Percentiles rank a stretch among this genome's conserved stretches.
phyloP scores from a whole-genome alignment of 1,140 invertebrate genomes.

The Agrilus planipennis region DNA sequence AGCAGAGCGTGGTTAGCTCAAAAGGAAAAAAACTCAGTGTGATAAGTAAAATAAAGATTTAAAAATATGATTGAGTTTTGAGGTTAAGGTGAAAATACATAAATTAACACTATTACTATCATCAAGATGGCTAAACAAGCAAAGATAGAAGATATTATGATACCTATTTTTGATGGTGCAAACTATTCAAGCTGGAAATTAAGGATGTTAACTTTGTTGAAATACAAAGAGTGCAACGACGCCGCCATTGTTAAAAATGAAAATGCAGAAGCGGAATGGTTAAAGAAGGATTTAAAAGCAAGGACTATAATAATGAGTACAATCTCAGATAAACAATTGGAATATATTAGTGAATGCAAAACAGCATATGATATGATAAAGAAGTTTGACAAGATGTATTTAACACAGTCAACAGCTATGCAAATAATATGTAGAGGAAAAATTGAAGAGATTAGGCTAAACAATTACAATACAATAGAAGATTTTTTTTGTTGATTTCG shows the following conservation, averaged over 20 bases:
- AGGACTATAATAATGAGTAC: no score
- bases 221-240: conserved; percentile 21
- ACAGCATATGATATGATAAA: conserved; percentile 19
- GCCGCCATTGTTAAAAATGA: conserved; percentile 10
- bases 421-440: conserved; percentile 23
- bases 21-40: no score
- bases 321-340: conserved; percentile 21
- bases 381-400: conserved; percentile 23
- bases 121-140: no score
- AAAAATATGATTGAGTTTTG: no score
- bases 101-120: no score
- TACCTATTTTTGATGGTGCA: conserved; percentile 27
- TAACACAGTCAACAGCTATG: conserved; percentile 22
- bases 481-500: conserved; percentile 24
- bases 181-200: conserved; percentile 27
- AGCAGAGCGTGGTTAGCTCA: no score
- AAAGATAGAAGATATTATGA: conserved; percentile 9
- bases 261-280: conserved; percentile 13
- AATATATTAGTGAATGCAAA: conserved; percentile 14
- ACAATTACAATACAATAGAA: conserved; percentile 12
- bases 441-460: conserved; percentile 19
- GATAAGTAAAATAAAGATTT: no score
- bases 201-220: conserved; percentile 11
- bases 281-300: conserved; percentile 17
- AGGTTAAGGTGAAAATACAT: no score